phyloP scores from a whole-genome alignment of 2,888 invertebrate species.

The Crocallis elinguaria region DNA sequence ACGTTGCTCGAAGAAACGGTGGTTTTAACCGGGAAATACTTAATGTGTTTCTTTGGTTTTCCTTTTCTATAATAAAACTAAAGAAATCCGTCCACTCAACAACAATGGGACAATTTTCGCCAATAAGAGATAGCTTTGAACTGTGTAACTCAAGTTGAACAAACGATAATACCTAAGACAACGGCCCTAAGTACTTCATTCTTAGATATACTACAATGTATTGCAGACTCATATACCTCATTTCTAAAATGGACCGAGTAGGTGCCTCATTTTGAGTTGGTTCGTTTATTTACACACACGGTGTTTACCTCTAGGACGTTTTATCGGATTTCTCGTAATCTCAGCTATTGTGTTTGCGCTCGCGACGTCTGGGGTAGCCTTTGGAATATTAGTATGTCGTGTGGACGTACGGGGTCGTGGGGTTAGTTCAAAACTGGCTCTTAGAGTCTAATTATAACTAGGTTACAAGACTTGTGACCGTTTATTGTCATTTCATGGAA shows the following conservation, averaged over 20 bases:
- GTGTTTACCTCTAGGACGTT: conserved; percentile 49
- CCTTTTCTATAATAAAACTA: neutral
- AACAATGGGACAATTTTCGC: too few species aligned
- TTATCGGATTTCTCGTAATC: conserved; percentile 52
- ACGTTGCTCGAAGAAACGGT: conserved; percentile 1
- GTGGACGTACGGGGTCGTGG: neutral
- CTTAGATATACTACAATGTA: too few species aligned
- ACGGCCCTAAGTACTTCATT: too few species aligned
- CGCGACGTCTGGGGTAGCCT: neutral
- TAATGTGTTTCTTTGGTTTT: neutral
- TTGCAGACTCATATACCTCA: too few species aligned
- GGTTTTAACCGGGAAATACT: conserved; percentile 2
- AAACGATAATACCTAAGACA: too few species aligned
- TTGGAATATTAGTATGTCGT: neutral
- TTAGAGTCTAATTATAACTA: too few species aligned
- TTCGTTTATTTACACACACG: conserved; percentile 35
- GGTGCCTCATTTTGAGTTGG: conserved; percentile 1
- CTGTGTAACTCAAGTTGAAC: too few species aligned
- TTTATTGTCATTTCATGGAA: too few species aligned
- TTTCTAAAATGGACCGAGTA: neutral
- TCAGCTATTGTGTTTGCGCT: conserved; percentile 59
- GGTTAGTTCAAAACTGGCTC: too few species aligned
- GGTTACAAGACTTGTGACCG: too few species aligned
- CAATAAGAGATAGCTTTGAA: neutral
- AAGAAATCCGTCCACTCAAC: too few species aligned